phyloP scores from a whole-genome alignment of 2,797 vertebrate species.

The Tinamus major region DNA sequence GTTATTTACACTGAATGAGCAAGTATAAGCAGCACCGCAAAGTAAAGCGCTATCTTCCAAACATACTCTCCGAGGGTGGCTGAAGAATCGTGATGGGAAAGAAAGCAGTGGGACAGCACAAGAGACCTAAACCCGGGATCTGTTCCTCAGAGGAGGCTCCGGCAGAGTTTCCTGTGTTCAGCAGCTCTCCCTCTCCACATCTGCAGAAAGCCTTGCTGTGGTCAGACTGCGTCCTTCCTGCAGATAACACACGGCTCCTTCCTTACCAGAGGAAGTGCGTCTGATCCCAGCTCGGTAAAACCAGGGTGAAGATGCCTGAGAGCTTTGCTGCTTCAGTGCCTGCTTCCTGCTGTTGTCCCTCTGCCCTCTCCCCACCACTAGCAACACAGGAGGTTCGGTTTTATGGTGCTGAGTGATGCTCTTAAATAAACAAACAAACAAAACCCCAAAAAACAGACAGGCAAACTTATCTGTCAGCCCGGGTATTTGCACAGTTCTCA shows the following conservation, averaged over 20 bases:
- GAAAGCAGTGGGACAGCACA: not conserved
- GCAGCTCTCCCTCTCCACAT: not conserved
- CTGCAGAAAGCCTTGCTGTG: not conserved
- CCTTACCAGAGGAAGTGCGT: not conserved
- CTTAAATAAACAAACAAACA: not conserved
- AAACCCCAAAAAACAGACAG: fast-evolving
- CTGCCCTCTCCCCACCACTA: not conserved
- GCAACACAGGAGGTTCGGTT: not conserved
- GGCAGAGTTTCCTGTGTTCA: not conserved
- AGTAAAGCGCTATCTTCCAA: conserved; percentile 36
- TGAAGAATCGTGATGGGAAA: not conserved
- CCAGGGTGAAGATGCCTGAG: not conserved
- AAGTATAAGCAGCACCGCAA: conserved; percentile 29
- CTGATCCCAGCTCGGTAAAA: not conserved
- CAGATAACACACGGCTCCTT: not conserved
- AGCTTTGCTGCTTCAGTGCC: not conserved
- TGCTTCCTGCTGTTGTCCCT: not conserved
- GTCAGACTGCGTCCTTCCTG: not conserved
- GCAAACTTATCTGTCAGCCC: not conserved
- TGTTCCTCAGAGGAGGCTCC: not conserved
- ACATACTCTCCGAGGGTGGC: not conserved
- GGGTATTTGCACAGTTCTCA: not conserved
- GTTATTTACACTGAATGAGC: conserved; percentile 64
- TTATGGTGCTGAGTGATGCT: not conserved
- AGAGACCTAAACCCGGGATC: not conserved